Percentiles rank a stretch among this genome's conserved stretches.
Evolutionary conservation across 2,113 vertebrate genomes (phyloP).

Genomic region (Zapornia atra): DNA sequence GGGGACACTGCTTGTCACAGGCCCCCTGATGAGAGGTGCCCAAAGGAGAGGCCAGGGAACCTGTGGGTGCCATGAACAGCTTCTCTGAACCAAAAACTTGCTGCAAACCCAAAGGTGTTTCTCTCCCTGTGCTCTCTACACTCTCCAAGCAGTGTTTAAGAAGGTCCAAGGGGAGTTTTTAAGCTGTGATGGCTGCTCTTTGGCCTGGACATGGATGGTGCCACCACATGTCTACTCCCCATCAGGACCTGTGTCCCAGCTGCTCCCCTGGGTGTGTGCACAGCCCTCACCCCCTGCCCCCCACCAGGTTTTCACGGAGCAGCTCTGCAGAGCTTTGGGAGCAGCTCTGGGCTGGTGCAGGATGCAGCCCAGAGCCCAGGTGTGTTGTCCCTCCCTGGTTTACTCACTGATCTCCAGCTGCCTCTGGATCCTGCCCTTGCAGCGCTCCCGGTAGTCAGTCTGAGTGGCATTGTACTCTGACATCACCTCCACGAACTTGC

Average conservation of each 20-base stretch:
- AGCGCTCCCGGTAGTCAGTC: slow-evolving; percentile 84
- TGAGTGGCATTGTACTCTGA: slow-evolving; percentile 84
- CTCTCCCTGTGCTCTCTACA: neutral
- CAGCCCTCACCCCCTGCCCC: rapidly evolving
- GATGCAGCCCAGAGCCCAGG: neutral
- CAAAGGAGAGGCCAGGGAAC: neutral
- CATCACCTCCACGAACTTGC: slow-evolving; percentile 88
- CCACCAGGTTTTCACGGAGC: rapidly evolving
- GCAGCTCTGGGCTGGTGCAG: neutral
- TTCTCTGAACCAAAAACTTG: neutral
- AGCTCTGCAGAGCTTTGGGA: neutral
- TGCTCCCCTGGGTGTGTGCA: rapidly evolving
- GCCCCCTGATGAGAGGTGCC: neutral
- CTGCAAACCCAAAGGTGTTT: neutral
- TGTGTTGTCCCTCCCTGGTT: rapidly evolving
- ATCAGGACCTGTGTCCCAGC: rapidly evolving
- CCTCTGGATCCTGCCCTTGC: slow-evolving; percentile 84
- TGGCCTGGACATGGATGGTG: neutral
- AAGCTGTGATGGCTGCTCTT: neutral
- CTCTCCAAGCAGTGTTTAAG: neutral
- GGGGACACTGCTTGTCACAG: too few relatives aligned
- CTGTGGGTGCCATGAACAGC: neutral
- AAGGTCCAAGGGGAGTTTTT: neutral
- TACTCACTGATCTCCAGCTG: slow-evolving; percentile 86
- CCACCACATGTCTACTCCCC: rapidly evolving